Evolutionary conservation across 2,888 invertebrate genomes (phyloP).

Genomic region (Harpalus rufipes): DNA sequence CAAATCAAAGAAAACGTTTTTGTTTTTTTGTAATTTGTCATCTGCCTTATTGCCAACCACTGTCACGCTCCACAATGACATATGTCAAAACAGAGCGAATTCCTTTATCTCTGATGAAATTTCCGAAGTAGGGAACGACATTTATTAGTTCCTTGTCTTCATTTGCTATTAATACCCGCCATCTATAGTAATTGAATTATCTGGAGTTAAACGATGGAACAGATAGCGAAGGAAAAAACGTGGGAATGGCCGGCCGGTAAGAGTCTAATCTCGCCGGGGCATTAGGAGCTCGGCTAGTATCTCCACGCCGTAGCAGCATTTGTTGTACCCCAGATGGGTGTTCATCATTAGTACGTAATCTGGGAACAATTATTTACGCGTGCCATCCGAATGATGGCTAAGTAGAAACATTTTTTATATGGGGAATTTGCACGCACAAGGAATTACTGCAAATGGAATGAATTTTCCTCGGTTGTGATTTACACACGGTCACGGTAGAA

Average conservation of each 20-base stretch:
- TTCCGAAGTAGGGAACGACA: constrained; percentile 50
- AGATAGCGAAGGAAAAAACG: constrained; percentile 58
- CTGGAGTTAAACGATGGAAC: constrained; percentile 59
- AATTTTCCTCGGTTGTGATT: background rate
- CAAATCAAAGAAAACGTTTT: background rate
- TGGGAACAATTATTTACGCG: constrained; percentile 63
- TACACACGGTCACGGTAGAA: too few relatives aligned
- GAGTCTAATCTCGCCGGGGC: constrained; percentile 19
- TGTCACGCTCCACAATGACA: background rate
- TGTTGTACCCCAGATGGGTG: constrained; percentile 59
- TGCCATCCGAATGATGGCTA: constrained; percentile 2
- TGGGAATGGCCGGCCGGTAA: constrained; percentile 50
- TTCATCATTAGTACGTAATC: constrained; percentile 66
- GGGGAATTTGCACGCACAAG: constrained; percentile 37
- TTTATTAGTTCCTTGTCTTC: constrained; percentile 62
- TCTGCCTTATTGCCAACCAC: too few relatives aligned
- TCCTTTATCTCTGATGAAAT: constrained; percentile 46
- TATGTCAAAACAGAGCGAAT: constrained; percentile 40
- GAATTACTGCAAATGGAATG: background rate
- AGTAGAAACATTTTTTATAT: constrained; percentile 5
- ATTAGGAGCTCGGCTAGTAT: background rate
- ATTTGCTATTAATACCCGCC: constrained; percentile 64
- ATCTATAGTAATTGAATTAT: constrained; percentile 67
- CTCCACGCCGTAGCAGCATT: constrained; percentile 31
- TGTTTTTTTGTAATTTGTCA: background rate